These are phyloP conservation scores for Drosophila erecta DNA, from an alignment of 1,140 invertebrate species.

Conservation along the genomic window DNA sequence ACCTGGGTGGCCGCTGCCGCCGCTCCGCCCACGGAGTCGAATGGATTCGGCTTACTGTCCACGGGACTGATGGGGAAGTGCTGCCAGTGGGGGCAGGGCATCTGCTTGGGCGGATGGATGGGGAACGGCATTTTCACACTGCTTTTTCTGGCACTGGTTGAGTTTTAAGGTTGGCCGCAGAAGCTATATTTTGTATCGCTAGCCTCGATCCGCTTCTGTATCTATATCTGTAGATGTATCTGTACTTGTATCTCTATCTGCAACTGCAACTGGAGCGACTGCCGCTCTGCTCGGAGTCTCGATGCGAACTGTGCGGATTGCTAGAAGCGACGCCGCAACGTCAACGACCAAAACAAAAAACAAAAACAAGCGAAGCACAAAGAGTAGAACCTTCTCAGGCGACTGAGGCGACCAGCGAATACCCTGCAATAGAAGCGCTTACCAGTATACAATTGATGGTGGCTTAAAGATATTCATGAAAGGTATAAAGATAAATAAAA, in stretches of 20 bases:
- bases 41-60: conserved; percentile 62
- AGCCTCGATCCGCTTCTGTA: conserved; percentile 18
- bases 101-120: conserved; percentile 78
- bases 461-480: too few species aligned
- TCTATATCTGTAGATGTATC: conserved; percentile 1
- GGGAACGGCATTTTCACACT: conserved; percentile 68
- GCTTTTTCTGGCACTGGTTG: neutral
- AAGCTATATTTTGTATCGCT: neutral
- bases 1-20: conserved; percentile 15
- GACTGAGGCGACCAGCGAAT: conserved; percentile 14
- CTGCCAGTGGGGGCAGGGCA: conserved; percentile 82
- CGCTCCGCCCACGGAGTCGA: conserved; percentile 51
- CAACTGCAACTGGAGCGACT: conserved; percentile 23
- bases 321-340: conserved; percentile 61
- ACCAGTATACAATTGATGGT: neutral
- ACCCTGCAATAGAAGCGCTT: conserved; percentile 3
- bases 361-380: conserved; percentile 36
- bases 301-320: conserved; percentile 65
- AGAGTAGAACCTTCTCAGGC: conserved; percentile 1
- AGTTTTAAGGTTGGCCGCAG: neutral
- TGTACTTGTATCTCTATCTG: conserved; percentile 21
- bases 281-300: conserved; percentile 56
- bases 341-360: conserved; percentile 73
- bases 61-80: conserved; percentile 77
- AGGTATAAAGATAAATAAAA: too few species aligned